Percentiles rank a stretch among this genome's conserved stretches.
Conservation (phyloP, 2,888 invertebrate species). For the Tryphoninae sp. region DNA sequence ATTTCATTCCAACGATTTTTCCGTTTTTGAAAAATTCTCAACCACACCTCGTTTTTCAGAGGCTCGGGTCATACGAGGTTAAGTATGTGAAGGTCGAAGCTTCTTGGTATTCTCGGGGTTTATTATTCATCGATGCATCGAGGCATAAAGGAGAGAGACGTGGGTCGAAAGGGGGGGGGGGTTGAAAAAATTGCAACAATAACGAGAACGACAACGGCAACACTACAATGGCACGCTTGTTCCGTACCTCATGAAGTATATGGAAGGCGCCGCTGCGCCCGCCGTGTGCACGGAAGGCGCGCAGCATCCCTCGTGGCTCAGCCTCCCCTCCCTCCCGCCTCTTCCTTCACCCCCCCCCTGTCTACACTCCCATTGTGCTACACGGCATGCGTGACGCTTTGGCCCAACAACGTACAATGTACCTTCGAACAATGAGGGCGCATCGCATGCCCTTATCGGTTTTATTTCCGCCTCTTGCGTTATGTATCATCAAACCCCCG, state of each 20-base stretch:
- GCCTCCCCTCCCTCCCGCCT: conserved; percentile 23
- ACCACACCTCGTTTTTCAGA: background rate
- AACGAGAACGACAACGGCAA: conserved; percentile 47
- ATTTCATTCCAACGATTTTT: too few relatives aligned
- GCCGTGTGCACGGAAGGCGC: conserved; percentile 19
- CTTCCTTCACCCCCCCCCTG: conserved; percentile 53
- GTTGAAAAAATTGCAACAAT: conserved; percentile 51
- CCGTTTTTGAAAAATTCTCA: background rate
- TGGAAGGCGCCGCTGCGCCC: conserved; percentile 2
- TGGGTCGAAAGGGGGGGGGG: background rate
- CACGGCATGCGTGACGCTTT: conserved; percentile 70
- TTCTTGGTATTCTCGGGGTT: background rate
- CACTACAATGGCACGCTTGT: conserved; percentile 49
- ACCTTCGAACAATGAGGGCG: conserved; percentile 72
- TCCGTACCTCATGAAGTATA: conserved; percentile 30
- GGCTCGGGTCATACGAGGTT: background rate
- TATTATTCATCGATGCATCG: conserved; percentile 57
- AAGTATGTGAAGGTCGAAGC: background rate
- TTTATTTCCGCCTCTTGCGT: conserved; percentile 65
- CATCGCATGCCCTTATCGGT: conserved; percentile 67
- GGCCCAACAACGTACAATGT: conserved; percentile 74
- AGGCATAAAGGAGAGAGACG: conserved; percentile 20
- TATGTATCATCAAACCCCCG: conserved; percentile 47
- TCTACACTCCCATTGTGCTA: conserved; percentile 68
- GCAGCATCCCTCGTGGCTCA: conserved; percentile 32